Base-by-base conservation (phyloP, 2,888 invertebrate genomes). In the Cacoxenus indagator region DNA sequence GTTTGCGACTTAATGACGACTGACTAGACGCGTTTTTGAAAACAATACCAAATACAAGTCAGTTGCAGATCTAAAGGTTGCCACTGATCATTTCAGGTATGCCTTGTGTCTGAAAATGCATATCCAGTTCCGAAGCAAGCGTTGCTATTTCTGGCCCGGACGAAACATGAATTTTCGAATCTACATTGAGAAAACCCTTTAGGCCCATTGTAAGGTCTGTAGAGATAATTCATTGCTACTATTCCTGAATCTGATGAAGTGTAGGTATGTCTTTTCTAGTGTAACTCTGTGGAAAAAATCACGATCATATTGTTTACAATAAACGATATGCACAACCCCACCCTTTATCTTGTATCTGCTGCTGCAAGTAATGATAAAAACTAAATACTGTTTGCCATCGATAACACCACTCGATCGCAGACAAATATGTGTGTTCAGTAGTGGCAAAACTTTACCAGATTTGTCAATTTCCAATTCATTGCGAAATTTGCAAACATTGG, bases 311-410 rank as follows among this genome's bases (percentile, higher is more conserved):
- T 0, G 99, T 98, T 89, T 99, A 99, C 82, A 99, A 90, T 0
- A 98, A 98, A 71, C 99, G 91, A 86, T 99, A 99, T 0, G 99
- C 99, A 89, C 99, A 99, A 4, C 99, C 99, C 99, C 99, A 99
- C n/a, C 97, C 97, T 87, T 95, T 94, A 84, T 99, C 99, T 87
- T 98, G 94, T 86, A 96, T 92, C 76, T 92, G 91, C 84, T 98
- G 95, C 87, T 98, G 98, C 93, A 96, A 94, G 87, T 99, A 99
- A 88, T 99, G 99, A 86, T 97, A 94, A 88, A 99, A 99, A 19
- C 93, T 31, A 93, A 72, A 51, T 89, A 89, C 69, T 90, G 84
- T 75, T 90, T 89, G 54, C 91, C 91, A 70, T 88, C 90, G 75
- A 78, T 78, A 22, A 89, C 82, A 4, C 87, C 87, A 70, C 86